phyloP scores from a whole-genome alignment of 2,888 invertebrate species.

The Exephanes ischioxanthus region DNA sequence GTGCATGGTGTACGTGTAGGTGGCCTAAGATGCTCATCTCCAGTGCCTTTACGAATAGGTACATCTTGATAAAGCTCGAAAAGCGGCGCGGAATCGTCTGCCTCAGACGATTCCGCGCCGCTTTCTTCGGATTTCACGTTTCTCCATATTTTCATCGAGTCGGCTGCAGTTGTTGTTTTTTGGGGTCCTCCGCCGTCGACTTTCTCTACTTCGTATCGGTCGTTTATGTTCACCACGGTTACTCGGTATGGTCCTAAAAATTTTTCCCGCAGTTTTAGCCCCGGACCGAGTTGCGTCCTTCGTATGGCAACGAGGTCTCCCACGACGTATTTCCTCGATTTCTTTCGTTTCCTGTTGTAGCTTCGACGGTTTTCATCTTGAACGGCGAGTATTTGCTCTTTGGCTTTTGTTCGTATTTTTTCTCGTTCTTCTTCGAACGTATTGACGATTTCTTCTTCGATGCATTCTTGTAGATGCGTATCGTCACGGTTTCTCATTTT shows the following conservation, averaged over 20 bases:
- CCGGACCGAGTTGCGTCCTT: slow-evolving; percentile 78
- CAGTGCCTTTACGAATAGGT: too few relatives aligned
- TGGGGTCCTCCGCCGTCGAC: slow-evolving; percentile 25
- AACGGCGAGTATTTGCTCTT: slow-evolving; percentile 46
- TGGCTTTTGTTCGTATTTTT: slow-evolving; percentile 36
- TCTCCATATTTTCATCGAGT: slow-evolving; percentile 12
- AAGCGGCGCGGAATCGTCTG: not conserved
- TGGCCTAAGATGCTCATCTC: too few relatives aligned
- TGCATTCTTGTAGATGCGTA: slow-evolving; percentile 55
- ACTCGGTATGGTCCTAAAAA: slow-evolving; percentile 76
- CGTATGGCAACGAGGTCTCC: slow-evolving; percentile 77
- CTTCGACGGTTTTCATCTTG: slow-evolving; percentile 62
- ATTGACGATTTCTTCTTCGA: slow-evolving; percentile 63
- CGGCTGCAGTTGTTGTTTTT: slow-evolving; percentile 36
- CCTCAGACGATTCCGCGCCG: slow-evolving; percentile 17
- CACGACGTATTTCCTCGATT: slow-evolving; percentile 62
- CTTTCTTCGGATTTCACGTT: not conserved
- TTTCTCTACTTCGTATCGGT: slow-evolving; percentile 52
- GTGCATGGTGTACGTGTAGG: too few relatives aligned
- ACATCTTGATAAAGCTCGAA: too few relatives aligned
- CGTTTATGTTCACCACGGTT: slow-evolving; percentile 5
- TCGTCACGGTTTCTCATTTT: slow-evolving; percentile 48
- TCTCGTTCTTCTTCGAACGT: slow-evolving; percentile 40
- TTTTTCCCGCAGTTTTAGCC: slow-evolving; percentile 72
- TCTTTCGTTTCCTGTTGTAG: slow-evolving; percentile 55